Percentiles rank a stretch among this genome's conserved stretches.
phyloP scores from a whole-genome alignment of 1,140 invertebrate genomes.

The Saccostrea cuccullata region DNA sequence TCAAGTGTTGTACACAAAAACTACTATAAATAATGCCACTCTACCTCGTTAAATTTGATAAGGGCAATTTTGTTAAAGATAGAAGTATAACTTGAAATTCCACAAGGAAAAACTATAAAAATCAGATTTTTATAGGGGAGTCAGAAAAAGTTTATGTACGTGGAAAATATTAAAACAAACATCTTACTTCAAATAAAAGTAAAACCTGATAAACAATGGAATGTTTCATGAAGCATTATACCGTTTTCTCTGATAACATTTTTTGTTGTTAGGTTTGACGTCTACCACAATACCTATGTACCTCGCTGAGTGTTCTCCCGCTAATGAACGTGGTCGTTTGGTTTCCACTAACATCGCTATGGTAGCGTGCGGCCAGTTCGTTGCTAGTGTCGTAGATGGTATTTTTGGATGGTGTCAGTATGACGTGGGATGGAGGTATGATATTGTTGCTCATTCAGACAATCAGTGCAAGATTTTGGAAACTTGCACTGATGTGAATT shows the following conservation, averaged over 20 bases:
- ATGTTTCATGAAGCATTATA: not conserved
- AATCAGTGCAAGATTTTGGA: too few species aligned
- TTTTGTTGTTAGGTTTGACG: constrained; percentile 79
- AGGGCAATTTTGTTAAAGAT: too few species aligned
- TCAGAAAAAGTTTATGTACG: too few species aligned
- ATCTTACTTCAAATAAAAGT: too few species aligned
- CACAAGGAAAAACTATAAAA: too few species aligned
- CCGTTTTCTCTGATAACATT: not conserved
- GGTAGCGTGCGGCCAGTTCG: constrained; percentile 82
- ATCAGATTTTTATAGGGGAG: too few species aligned
- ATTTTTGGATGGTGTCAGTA: constrained; percentile 79
- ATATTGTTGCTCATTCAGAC: not conserved
- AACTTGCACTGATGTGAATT: too few species aligned
- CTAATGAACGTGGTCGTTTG: constrained; percentile 81
- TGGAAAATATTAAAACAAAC: too few species aligned
- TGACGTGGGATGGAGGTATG: constrained; percentile 81
- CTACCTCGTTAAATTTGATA: too few species aligned
- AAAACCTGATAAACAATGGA: not conserved
- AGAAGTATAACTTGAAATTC: too few species aligned
- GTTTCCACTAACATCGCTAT: constrained; percentile 83
- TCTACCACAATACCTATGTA: constrained; percentile 85
- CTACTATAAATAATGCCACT: too few species aligned
- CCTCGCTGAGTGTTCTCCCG: constrained; percentile 82
- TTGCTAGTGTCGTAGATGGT: constrained; percentile 81
- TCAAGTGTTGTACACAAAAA: too few species aligned